Evolutionary conservation across 2,888 invertebrate species (phyloP).

Genomic region (Frankliniella intonsa): DNA sequence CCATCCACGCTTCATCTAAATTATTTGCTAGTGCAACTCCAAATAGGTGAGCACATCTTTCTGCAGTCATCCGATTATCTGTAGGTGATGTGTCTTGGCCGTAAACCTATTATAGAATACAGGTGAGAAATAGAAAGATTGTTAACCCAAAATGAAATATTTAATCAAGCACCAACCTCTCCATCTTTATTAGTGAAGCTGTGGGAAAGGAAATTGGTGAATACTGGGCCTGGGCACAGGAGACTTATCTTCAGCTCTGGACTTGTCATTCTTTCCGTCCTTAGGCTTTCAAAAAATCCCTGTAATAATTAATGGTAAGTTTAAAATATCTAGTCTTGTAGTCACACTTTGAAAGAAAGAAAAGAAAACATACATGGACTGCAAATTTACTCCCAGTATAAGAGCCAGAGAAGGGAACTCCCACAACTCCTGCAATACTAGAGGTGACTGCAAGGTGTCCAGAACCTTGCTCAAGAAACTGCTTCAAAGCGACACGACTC

Average conservation of each 20-base stretch:
- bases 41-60: conserved; percentile 50
- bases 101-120: conserved; percentile 41
- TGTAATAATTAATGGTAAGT: conserved; percentile 43
- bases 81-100: conserved; percentile 41
- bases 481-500: conserved; percentile 61
- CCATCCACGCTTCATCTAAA: conserved; percentile 65
- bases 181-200: conserved; percentile 63
- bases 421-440: conserved; percentile 66
- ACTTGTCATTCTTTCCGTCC: conserved; percentile 56
- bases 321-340: conserved; percentile 6
- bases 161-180: conserved; percentile 47
- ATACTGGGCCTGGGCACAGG: conserved; percentile 72
- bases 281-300: conserved; percentile 68
- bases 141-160: conserved; percentile 19
- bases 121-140: background rate
- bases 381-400: conserved; percentile 75
- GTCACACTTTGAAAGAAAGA: background rate
- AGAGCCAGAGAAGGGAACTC: conserved; percentile 61
- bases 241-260: conserved; percentile 59
- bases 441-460: conserved; percentile 74
- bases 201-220: conserved; percentile 62
- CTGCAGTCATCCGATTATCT: conserved; percentile 48
- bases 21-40: conserved; percentile 51
- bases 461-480: conserved; percentile 52
- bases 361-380: conserved; percentile 56